A percentile compares a stretch with the other conserved stretches of the same genome.
These are phyloP conservation scores for Phthorimaea operculella DNA, from an alignment of 1,140 invertebrate species.

Conservation along the genomic window DNA sequence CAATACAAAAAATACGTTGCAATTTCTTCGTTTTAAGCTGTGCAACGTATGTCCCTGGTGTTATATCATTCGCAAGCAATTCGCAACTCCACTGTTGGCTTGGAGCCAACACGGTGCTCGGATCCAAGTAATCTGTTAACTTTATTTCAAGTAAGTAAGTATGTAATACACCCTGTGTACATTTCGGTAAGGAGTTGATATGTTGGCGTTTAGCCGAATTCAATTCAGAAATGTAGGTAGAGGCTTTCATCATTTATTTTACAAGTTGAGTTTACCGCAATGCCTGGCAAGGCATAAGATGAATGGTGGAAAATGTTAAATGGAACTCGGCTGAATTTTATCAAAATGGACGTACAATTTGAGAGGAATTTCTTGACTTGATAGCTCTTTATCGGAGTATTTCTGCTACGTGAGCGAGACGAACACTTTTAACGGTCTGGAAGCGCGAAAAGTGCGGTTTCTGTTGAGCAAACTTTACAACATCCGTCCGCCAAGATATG, in stretches of 20 bases:
- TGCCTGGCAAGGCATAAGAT: neutral
- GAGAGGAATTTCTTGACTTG: neutral
- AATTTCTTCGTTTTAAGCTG: conserved; percentile 37
- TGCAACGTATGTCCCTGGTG: conserved; percentile 37
- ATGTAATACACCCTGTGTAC: conserved; percentile 18
- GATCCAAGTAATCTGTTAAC: conserved; percentile 52
- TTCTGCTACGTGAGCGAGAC: conserved; percentile 6
- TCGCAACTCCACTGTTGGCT: conserved; percentile 43
- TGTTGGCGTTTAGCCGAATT: conserved; percentile 1
- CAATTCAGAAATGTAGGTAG: neutral
- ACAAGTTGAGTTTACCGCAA: neutral
- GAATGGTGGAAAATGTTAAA: no score
- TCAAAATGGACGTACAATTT: neutral
- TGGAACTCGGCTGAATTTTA: no score
- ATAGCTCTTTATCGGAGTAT: conserved; percentile 12
- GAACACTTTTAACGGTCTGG: conserved; percentile 13
- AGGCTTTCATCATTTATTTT: no score
- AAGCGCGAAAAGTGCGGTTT: conserved; percentile 30
- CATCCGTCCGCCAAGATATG: conserved; percentile 35
- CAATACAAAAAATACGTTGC: conserved; percentile 30
- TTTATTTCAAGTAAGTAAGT: conserved; percentile 35
- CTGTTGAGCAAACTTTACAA: conserved; percentile 30
- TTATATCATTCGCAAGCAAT: conserved; percentile 54
- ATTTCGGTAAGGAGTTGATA: neutral
- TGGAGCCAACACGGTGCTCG: conserved; percentile 46